Evolutionary conservation across 2,888 invertebrate species (phyloP), one percentile per base, ranked within the genome.

Genomic region (Gastrophysa polygoni): DNA sequence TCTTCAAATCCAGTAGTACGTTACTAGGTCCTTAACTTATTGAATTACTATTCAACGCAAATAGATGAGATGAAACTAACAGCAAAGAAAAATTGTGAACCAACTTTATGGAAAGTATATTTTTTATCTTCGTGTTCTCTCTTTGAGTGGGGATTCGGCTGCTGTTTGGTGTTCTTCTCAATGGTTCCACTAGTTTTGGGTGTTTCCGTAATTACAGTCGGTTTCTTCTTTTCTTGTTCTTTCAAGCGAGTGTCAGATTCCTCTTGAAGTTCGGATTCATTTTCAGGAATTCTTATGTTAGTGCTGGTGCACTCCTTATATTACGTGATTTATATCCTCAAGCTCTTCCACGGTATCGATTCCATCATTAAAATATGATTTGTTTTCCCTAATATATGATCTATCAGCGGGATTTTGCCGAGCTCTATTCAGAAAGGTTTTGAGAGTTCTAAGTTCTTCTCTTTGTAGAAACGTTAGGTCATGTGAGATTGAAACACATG

Each of bases 81-180:
- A n/a, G n/a, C n/a, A n/a, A n/a, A n/a, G n/a, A n/a, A n/a, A n/a
- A n/a, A n/a, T n/a, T n/a, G n/a, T n/a, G n/a, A n/a, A n/a, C n/a
- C n/a, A n/a, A n/a, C n/a, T n/a, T n/a, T n/a, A n/a, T n/a, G n/a
- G n/a, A n/a, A n/a, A n/a, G n/a, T n/a, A n/a, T n/a, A n/a, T n/a
- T n/a, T n/a, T n/a, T n/a, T n/a, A n/a, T n/a, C 20, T 48, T 48
- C 48, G 21, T 48, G 48, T 48, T 48, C 48, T 48, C 48, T 48
- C 48, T 48, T 48, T n/a, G 21, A 48, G 14, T 2, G 14, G 20
- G 7, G 48, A 20, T 21, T 48, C 48, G 24, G 21, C 48, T 20
- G 48, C 48, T 2, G 20, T 20, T 48, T 48, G 11, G 14, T 48
- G 18, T 46, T 46, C 5, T 20, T 48, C 21, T 20, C 21, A 48